phyloP scores from a whole-genome alignment of 2,888 invertebrate genomes.

The Drosophila rubida region DNA sequence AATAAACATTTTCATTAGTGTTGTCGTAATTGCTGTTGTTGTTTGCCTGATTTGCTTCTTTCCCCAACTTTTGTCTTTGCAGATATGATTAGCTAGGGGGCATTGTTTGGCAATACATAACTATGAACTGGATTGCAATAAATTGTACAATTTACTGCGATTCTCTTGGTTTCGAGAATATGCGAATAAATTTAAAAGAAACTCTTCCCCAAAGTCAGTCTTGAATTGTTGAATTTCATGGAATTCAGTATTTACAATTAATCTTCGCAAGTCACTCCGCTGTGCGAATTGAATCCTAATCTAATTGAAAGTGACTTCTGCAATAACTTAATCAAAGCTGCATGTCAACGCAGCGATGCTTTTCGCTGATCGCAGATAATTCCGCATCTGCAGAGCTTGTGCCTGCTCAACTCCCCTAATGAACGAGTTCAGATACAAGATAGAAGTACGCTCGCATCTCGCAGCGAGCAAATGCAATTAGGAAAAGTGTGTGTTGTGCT shows the following conservation, averaged over 20 bases:
- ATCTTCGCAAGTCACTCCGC: no score
- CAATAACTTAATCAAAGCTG: background rate
- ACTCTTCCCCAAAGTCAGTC: no score
- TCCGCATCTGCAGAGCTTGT: background rate
- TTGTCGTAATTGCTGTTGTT: constrained; percentile 28
- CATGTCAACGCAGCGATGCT: background rate
- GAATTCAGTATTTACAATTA: no score
- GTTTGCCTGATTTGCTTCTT: constrained; percentile 18
- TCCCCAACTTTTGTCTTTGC: constrained; percentile 21
- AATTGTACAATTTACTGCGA: background rate
- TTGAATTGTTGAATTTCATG: no score
- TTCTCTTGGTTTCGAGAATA: background rate
- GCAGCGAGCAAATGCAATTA: constrained; percentile 65
- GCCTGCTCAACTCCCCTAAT: background rate
- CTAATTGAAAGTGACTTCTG: background rate
- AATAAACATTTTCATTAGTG: constrained; percentile 68
- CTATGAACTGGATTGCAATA: background rate
- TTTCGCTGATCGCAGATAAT: background rate
- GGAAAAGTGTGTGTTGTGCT: constrained; percentile 43
- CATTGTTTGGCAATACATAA: background rate
- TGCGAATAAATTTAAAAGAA: background rate
- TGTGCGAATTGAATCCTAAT: background rate
- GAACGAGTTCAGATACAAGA: background rate
- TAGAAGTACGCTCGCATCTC: background rate
- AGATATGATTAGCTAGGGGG: constrained; percentile 35